Percentiles rank a stretch among this genome's conserved stretches.
Conservation (phyloP, 2,797 vertebrate genomes). For the Salarias fasciatus region DNA sequence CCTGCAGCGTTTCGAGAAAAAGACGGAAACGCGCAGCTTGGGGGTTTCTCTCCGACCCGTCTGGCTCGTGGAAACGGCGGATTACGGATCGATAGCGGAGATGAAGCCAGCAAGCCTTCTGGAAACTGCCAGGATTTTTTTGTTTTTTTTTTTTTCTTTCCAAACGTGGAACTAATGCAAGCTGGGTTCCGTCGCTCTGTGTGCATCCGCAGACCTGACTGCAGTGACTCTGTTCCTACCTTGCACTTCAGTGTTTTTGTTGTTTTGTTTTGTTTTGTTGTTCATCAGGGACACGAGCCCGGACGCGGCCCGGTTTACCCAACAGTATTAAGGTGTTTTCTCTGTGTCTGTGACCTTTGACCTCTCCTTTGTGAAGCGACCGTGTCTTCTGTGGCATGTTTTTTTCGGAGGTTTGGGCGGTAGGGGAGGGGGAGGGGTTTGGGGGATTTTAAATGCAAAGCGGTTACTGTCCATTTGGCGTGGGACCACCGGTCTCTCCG, state of each 20-base stretch:
- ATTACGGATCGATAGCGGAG: constrained; percentile 37
- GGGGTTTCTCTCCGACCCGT: too few relatives aligned
- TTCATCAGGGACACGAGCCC: constrained; percentile 79
- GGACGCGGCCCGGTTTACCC: constrained; percentile 88
- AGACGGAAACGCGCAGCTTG: too few relatives aligned
- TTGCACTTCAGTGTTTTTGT: constrained; percentile 82
- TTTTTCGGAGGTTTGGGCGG: constrained; percentile 37
- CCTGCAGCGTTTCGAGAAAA: too few relatives aligned
- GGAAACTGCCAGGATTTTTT: constrained; percentile 77
- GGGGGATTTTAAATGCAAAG: constrained; percentile 62
- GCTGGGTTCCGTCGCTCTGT: constrained; percentile 49
- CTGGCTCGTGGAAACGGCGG: too few relatives aligned
- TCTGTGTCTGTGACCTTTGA: constrained; percentile 90
- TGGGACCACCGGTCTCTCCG: constrained; percentile 85
- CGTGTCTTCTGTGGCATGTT: constrained; percentile 90
- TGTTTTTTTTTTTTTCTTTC: constrained; percentile 22
- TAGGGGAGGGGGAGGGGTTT: too few relatives aligned
- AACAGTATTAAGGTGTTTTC: constrained; percentile 96
- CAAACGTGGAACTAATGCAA: constrained; percentile 53
- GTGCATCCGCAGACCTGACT: constrained; percentile 75
- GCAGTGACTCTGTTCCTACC: constrained; percentile 69
- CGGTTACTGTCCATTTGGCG: constrained; percentile 75
- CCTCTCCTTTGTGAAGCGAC: constrained; percentile 90
- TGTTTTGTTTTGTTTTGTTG: constrained; percentile 62
- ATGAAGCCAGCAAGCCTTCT: constrained; percentile 56